These are phyloP conservation scores for Drosophila jambulina DNA, from an alignment of 1,140 invertebrate genomes.

Conservation along the genomic window DNA sequence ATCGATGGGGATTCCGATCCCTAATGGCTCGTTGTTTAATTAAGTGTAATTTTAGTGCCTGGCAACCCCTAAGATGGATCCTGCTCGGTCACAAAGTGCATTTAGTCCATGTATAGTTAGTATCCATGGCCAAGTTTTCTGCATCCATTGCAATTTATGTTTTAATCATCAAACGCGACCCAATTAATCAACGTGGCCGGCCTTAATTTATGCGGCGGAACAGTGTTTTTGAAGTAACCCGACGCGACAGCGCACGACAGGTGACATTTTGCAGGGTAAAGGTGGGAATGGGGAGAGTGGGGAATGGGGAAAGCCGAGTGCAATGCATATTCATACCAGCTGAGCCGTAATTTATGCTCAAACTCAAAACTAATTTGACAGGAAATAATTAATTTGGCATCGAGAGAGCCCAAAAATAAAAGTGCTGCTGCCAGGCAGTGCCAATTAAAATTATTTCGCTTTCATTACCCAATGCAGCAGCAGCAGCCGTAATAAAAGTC, in stretches of 20 bases:
- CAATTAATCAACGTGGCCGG: constrained; percentile 73
- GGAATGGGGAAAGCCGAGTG: constrained; percentile 9
- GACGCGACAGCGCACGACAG: constrained; percentile 51
- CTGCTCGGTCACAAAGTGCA: neutral
- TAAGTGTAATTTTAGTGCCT: constrained; percentile 78
- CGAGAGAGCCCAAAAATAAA: constrained; percentile 47
- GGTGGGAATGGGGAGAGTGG: neutral
- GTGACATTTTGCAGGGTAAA: constrained; percentile 61
- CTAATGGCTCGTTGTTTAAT: constrained; percentile 74
- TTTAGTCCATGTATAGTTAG: constrained; percentile 9
- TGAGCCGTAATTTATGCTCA: constrained; percentile 61
- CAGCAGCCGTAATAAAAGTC: constrained; percentile 60
- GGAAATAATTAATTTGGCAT: constrained; percentile 81
- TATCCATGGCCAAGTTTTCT: constrained; percentile 40
- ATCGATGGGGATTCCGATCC: constrained; percentile 57
- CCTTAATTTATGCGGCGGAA: constrained; percentile 78
- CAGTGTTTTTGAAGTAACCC: constrained; percentile 66
- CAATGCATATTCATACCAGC: constrained; percentile 68
- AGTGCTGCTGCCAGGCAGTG: constrained; percentile 51
- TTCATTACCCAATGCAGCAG: constrained; percentile 77
- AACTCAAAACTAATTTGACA: constrained; percentile 78
- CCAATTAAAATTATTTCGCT: constrained; percentile 83
- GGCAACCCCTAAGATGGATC: constrained; percentile 44
- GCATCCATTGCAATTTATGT: constrained; percentile 77
- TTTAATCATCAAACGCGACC: constrained; percentile 79